Conservation (phyloP, 1,140 invertebrate genomes). For the Chrysoperla carnea region DNA sequence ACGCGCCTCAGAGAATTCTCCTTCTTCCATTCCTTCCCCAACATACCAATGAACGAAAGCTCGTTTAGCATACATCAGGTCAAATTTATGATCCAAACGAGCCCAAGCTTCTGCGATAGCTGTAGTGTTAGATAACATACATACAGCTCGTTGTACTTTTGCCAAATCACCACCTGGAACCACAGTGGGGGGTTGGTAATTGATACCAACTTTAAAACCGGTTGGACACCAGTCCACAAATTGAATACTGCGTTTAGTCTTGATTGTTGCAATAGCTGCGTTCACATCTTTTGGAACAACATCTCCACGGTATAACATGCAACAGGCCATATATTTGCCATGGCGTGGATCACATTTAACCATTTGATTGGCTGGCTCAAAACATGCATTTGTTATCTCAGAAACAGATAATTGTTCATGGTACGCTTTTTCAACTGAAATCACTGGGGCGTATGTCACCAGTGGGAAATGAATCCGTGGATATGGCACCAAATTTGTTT, state of each 20-base stretch:
- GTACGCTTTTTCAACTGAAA: no score
- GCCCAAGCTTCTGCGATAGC: conserved; percentile 77
- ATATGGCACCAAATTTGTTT: conserved; percentile 71
- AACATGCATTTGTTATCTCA: no score
- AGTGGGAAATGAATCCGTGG: no score
- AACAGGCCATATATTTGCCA: conserved; percentile 76
- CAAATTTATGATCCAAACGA: conserved; percentile 63
- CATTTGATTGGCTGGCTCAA: conserved; percentile 73
- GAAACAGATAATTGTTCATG: no score
- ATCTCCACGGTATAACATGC: conserved; percentile 60
- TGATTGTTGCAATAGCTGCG: conserved; percentile 73
- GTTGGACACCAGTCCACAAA: conserved; percentile 74
- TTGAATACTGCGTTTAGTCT: conserved; percentile 68
- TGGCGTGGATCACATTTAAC: conserved; percentile 69
- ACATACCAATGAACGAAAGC: conserved; percentile 79
- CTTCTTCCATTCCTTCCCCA: conserved; percentile 74
- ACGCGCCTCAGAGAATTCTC: conserved; percentile 70
- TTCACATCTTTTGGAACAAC: conserved; percentile 74
- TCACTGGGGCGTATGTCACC: no score
- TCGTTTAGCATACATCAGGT: conserved; percentile 66
- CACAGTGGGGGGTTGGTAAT: no score
- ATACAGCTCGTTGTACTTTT: no score
- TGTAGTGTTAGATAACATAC: no score
- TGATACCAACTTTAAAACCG: no score
- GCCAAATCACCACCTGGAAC: no score